Evolutionary conservation across 2,797 vertebrate species (phyloP).

Genomic region (Vireo griseus): DNA sequence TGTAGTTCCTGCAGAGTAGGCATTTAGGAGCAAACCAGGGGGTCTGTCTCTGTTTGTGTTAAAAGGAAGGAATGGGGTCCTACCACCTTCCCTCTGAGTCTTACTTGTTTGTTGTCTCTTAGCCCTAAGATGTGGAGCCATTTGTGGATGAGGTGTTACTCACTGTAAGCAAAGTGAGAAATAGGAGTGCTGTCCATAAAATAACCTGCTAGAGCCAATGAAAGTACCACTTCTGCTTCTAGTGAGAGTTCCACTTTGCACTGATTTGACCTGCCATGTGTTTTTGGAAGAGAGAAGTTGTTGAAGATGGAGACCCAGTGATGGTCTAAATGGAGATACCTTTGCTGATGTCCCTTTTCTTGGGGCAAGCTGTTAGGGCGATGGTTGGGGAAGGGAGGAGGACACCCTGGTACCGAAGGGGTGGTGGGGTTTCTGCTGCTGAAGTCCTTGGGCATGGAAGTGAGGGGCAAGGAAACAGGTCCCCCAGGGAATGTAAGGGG

Average conservation of each 20-base stretch:
- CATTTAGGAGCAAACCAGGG: neutral
- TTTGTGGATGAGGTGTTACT: neutral
- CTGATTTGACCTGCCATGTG: neutral
- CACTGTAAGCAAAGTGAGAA: neutral
- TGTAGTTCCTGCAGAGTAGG: neutral
- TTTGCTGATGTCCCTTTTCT: neutral
- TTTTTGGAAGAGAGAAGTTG: neutral
- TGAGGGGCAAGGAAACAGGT: neutral
- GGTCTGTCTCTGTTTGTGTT: neutral
- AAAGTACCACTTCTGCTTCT: neutral
- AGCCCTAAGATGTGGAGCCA: fast-evolving
- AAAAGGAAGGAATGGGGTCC: neutral
- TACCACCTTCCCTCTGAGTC: neutral
- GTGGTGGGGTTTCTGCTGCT: neutral
- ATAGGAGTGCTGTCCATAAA: neutral
- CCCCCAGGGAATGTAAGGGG: fast-evolving
- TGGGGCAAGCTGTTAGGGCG: neutral
- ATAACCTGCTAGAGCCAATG: neutral
- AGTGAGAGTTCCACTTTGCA: neutral
- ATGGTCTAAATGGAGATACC: neutral
- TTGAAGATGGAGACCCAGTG: neutral
- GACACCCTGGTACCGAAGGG: fast-evolving
- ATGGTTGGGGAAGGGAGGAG: neutral
- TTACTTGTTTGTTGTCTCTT: neutral
- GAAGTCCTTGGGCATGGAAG: neutral